Evolutionary conservation across 2,797 vertebrate species (phyloP).

Genomic region (Chiroxiphia lanceolata): DNA sequence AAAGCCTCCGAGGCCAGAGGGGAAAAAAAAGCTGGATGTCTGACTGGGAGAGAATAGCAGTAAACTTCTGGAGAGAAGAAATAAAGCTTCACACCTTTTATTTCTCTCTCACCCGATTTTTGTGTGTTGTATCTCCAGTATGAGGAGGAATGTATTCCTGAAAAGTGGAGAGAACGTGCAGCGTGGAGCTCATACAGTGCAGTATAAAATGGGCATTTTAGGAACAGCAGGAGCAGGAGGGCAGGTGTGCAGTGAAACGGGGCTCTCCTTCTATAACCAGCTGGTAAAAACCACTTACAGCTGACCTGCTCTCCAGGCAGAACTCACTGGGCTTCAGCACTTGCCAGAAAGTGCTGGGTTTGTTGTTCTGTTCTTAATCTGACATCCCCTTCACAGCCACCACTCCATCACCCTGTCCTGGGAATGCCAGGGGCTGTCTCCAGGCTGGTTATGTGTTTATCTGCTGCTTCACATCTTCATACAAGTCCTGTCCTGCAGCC

Average conservation of each 20-base stretch:
- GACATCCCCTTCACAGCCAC: neutral
- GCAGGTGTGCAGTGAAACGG: accelerated
- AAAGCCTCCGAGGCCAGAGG: neutral
- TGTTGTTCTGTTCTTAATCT: neutral
- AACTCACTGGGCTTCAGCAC: accelerated
- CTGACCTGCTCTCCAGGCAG: neutral
- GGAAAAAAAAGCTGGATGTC: neutral
- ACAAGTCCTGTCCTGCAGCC: neutral
- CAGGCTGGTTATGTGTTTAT: neutral
- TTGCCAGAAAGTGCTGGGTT: neutral
- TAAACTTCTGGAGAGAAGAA: neutral
- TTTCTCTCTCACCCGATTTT: neutral
- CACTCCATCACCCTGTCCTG: accelerated
- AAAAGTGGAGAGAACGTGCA: neutral
- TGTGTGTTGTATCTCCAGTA: neutral
- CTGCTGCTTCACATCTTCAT: neutral
- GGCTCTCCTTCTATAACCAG: neutral
- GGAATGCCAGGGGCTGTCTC: accelerated
- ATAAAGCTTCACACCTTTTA: neutral
- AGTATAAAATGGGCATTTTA: neutral
- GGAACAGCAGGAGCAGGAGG: neutral
- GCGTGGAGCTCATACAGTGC: accelerated
- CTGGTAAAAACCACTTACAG: neutral
- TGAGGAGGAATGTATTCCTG: neutral
- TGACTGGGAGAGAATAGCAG: neutral